Conservation (phyloP, 2,797 vertebrate species). For the Typhlichthys subterraneus region DNA sequence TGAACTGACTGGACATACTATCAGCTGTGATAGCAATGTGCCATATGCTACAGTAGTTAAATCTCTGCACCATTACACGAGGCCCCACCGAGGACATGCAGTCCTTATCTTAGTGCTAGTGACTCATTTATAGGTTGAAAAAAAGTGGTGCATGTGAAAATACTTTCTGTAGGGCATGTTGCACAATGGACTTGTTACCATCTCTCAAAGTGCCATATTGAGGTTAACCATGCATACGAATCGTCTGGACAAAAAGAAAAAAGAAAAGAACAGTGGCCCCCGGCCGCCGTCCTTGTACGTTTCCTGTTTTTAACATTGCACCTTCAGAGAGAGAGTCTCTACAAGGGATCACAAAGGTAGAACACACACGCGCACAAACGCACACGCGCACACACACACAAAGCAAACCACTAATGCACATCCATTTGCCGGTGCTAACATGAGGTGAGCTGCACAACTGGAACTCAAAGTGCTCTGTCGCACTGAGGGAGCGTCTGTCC, state of each 20-base stretch:
- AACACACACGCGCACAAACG: constrained; percentile 1
- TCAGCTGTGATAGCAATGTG: constrained; percentile 3
- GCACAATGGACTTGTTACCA: not conserved
- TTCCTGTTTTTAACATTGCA: not conserved
- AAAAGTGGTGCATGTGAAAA: not conserved
- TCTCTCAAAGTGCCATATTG: not conserved
- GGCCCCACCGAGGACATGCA: not conserved
- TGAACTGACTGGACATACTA: constrained; percentile 2
- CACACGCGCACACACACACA: not conserved
- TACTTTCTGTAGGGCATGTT: not conserved
- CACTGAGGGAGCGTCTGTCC: constrained; percentile 47
- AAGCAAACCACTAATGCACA: constrained; percentile 54
- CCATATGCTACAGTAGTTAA: not conserved
- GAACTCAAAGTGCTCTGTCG: constrained; percentile 62
- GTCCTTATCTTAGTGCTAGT: constrained; percentile 16
- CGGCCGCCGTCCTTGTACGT: not conserved
- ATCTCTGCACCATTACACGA: not conserved
- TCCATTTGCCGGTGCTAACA: constrained; percentile 64
- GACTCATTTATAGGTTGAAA: constrained; percentile 21
- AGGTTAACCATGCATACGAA: not conserved
- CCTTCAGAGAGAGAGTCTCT: not conserved
- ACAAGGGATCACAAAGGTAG: constrained; percentile 1
- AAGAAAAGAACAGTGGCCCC: not conserved
- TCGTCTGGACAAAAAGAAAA: not conserved
- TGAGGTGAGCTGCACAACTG: constrained; percentile 61